Conservation (phyloP, 2,113 vertebrate species). For the Cranoglanis bouderius region DNA sequence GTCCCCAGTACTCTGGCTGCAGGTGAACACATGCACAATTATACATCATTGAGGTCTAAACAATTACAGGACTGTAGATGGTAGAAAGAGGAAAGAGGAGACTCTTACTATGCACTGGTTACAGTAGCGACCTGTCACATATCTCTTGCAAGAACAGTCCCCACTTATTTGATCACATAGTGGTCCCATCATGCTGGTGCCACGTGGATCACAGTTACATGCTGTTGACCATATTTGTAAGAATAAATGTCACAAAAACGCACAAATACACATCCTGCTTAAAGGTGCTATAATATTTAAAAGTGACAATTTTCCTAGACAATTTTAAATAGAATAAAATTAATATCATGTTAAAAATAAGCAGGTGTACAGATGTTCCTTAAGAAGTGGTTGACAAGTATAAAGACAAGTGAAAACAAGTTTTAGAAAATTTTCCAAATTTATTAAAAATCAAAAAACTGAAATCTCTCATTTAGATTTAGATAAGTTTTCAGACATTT, state of each 20-base stretch:
- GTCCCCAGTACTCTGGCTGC: slow-evolving; percentile 85
- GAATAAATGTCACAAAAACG: background rate
- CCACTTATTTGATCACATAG: slow-evolving; percentile 83
- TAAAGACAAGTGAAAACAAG: background rate
- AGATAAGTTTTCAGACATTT: background rate
- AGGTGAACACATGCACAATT: slow-evolving; percentile 37
- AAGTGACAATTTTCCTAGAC: too few species aligned
- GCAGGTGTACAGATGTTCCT: background rate
- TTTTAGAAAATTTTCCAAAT: background rate
- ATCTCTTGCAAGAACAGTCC: slow-evolving; percentile 85
- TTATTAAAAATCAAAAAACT: background rate
- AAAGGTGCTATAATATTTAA: background rate
- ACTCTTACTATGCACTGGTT: slow-evolving; percentile 82
- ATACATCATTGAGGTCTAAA: background rate
- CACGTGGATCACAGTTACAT: slow-evolving; percentile 80
- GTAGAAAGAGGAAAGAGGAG: background rate
- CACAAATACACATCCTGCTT: background rate
- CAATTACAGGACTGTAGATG: background rate
- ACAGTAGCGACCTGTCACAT: slow-evolving; percentile 81
- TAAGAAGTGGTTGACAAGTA: background rate
- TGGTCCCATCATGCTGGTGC: slow-evolving; percentile 71
- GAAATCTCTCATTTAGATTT: background rate
- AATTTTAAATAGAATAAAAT: background rate
- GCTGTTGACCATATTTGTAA: slow-evolving; percentile 61
- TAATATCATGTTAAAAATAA: background rate